Evolutionary conservation across 2,888 invertebrate species (phyloP).

Genomic region (Limnephilus rhombicus): DNA sequence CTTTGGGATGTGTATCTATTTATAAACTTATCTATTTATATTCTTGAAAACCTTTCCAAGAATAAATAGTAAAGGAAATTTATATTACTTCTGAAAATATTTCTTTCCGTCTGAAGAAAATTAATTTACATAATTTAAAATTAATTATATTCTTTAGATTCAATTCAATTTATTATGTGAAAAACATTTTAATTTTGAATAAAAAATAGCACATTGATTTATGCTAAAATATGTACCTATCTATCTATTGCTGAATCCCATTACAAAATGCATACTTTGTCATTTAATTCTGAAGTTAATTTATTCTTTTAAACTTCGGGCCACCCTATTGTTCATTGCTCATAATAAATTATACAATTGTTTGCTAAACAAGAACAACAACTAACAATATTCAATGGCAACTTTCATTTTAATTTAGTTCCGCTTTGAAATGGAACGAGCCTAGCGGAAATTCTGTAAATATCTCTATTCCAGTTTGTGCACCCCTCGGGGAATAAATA

Average conservation of each 20-base stretch:
- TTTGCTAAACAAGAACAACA: slow-evolving; percentile 16
- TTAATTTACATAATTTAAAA: neutral
- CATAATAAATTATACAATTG: slow-evolving; percentile 24
- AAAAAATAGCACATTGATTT: too few species aligned
- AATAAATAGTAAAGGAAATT: neutral
- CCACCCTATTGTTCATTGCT: slow-evolving; percentile 9
- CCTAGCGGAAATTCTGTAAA: slow-evolving; percentile 37
- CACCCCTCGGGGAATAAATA: slow-evolving; percentile 19
- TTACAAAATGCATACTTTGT: neutral
- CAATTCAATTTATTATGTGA: neutral
- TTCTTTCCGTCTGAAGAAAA: neutral
- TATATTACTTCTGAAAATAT: neutral
- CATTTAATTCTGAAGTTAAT: neutral
- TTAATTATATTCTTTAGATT: neutral
- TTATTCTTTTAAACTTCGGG: neutral
- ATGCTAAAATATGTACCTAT: neutral
- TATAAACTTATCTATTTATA: neutral
- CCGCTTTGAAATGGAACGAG: slow-evolving; percentile 32
- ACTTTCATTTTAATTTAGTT: slow-evolving; percentile 28
- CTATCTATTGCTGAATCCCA: neutral
- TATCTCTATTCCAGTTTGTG: slow-evolving; percentile 40
- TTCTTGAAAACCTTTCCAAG: neutral
- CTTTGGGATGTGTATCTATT: neutral
- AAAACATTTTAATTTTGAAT: neutral
- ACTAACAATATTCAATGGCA: slow-evolving; percentile 29